A percentile compares a stretch with the other conserved stretches of the same genome.
phyloP scores from a whole-genome alignment of 2,888 invertebrate genomes.

The Hypolimnas misippus region DNA sequence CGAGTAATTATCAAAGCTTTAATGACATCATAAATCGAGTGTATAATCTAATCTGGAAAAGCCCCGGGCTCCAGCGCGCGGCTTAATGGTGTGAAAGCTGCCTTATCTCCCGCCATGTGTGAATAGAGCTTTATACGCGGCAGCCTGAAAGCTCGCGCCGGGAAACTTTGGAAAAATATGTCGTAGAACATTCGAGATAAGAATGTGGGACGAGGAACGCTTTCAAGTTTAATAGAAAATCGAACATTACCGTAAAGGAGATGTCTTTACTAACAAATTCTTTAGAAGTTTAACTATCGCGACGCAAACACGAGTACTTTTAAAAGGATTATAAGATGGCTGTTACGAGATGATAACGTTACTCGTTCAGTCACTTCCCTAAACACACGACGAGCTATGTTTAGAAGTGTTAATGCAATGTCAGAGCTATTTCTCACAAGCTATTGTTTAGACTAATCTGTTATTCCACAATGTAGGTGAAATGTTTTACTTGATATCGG shows the following conservation, averaged over 20 bases:
- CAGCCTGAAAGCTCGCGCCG: conserved; percentile 82
- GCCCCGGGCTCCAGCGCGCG: conserved; percentile 83
- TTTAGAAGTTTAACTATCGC: conserved; percentile 68
- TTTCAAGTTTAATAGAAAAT: conserved; percentile 85
- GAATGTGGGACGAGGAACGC: conserved; percentile 82
- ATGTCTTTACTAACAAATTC: conserved; percentile 83
- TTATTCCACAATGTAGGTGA: neutral
- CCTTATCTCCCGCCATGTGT: conserved; percentile 84
- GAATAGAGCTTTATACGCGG: conserved; percentile 83
- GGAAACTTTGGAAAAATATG: conserved; percentile 85
- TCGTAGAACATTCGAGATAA: conserved; percentile 83
- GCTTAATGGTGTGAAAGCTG: conserved; percentile 85
- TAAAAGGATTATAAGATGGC: conserved; percentile 45
- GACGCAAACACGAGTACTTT: conserved; percentile 45
- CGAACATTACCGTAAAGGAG: conserved; percentile 84
- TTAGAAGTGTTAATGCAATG: conserved; percentile 17
- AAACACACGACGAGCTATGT: conserved; percentile 21
- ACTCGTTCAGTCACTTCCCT: conserved; percentile 22
- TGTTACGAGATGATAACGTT: conserved; percentile 35
- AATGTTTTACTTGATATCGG: neutral
- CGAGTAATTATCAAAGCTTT: conserved; percentile 85
- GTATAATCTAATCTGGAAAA: conserved; percentile 86
- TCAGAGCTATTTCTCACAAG: neutral
- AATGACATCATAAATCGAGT: conserved; percentile 85
- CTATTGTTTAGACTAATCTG: neutral